Percentiles rank a stretch among this genome's conserved stretches.
Conservation (phyloP, 2,797 vertebrate genomes). For the Carcharodon carcharias region DNA sequence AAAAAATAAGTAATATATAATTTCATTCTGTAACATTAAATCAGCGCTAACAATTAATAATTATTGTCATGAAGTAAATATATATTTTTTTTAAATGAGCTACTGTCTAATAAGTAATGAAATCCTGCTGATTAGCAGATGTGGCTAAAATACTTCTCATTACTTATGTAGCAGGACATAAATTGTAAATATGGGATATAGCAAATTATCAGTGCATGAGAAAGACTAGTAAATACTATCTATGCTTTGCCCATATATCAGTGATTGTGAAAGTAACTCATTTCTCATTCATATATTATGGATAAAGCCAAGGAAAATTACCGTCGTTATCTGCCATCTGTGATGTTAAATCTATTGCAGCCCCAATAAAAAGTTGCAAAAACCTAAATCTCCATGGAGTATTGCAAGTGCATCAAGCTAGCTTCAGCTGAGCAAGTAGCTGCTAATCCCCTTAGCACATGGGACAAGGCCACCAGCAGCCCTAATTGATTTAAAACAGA, state of each 20-base stretch:
- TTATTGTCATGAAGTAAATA: neutral
- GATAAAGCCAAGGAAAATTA: slow-evolving; percentile 44
- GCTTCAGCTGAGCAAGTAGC: slow-evolving; percentile 68
- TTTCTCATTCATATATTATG: neutral
- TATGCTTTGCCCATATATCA: neutral
- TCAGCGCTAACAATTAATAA: neutral
- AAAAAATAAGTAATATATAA: too few species aligned
- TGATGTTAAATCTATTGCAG: slow-evolving; percentile 59
- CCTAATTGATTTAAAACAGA: slow-evolving; percentile 86
- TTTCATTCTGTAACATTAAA: neutral
- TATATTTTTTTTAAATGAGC: neutral
- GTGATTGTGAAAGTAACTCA: neutral
- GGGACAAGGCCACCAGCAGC: slow-evolving; percentile 66
- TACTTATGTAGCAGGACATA: neutral
- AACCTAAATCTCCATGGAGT: slow-evolving; percentile 58
- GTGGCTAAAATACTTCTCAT: neutral
- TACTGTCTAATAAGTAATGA: neutral
- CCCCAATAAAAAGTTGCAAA: slow-evolving; percentile 57
- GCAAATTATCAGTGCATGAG: slow-evolving; percentile 3
- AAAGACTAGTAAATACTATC: neutral
- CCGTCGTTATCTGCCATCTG: slow-evolving; percentile 77
- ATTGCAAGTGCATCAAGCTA: slow-evolving; percentile 61
- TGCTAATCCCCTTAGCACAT: slow-evolving; percentile 76
- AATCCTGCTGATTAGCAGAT: neutral
- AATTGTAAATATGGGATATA: neutral